phyloP scores from a whole-genome alignment of 2,113 vertebrate species.

The Nanorana parkeri region DNA sequence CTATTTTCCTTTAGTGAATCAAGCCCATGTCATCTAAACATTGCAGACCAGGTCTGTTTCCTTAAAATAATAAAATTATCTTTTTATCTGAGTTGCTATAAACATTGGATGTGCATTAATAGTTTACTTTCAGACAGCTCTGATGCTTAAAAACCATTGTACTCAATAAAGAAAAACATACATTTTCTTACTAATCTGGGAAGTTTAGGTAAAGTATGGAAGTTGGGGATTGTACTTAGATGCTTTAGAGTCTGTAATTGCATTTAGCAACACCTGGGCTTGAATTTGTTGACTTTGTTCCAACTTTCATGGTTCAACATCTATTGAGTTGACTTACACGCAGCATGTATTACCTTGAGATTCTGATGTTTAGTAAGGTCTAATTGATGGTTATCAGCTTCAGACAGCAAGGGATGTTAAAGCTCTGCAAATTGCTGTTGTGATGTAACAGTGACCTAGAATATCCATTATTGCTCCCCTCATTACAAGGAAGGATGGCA shows the following conservation, averaged over 20 bases:
- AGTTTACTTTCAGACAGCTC: too few relatives aligned
- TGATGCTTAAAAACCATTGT: too few relatives aligned
- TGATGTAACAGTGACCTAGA: conserved; percentile 6
- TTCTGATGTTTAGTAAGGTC: conserved; percentile 42
- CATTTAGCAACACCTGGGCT: neutral
- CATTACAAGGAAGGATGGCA: neutral
- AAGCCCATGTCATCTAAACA: too few relatives aligned
- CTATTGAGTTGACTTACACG: conserved; percentile 8
- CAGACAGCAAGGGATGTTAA: conserved; percentile 30
- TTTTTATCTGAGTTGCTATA: too few relatives aligned
- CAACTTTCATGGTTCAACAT: conserved; percentile 6
- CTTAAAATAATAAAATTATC: too few relatives aligned
- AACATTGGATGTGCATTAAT: too few relatives aligned
- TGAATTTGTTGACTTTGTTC: conserved; percentile 9
- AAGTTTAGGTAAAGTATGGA: neutral
- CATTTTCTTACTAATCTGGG: neutral
- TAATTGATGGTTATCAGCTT: conserved; percentile 42
- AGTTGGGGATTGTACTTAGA: neutral
- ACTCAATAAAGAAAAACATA: neutral
- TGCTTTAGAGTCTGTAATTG: conserved; percentile 2
- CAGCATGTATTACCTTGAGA: conserved; percentile 36
- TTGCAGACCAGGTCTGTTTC: too few relatives aligned
- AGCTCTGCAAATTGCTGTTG: conserved; percentile 24
- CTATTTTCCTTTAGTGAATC: too few relatives aligned
- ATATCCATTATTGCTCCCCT: neutral